Evolutionary conservation across 2,113 vertebrate genomes (phyloP).

Genomic region (Arizona elegans): DNA sequence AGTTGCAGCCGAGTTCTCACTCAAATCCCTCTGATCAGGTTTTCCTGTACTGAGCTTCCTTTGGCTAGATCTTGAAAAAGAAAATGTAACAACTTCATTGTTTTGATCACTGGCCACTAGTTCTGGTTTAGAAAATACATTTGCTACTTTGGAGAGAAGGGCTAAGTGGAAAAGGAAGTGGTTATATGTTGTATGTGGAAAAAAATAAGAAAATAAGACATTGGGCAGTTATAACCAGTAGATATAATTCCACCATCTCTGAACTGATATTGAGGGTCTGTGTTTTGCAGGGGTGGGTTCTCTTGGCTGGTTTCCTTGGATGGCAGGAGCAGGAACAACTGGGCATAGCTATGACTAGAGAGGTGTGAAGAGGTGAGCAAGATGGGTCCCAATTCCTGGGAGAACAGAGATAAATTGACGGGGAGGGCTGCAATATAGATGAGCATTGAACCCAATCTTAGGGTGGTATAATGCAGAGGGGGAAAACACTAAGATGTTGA

Average conservation of each 20-base stretch:
- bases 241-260: background rate
- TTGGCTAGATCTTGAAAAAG: constrained; percentile 66
- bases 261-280: background rate
- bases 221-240: background rate
- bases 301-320: background rate
- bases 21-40: constrained; percentile 84
- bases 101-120: background rate
- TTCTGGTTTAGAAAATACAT: background rate
- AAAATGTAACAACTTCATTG: background rate
- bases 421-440: background rate
- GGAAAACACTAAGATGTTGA: background rate
- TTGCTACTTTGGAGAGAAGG: background rate
- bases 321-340: background rate
- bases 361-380: background rate
- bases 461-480: background rate
- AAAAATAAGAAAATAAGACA: background rate
- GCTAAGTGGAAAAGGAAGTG: background rate
- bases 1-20: constrained; percentile 83
- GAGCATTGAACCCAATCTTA: background rate
- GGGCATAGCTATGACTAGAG: background rate
- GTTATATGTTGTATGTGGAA: background rate
- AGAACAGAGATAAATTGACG: background rate
- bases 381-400: background rate
- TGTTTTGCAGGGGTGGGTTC: background rate
- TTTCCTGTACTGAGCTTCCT: constrained; percentile 83